A percentile compares a stretch with the other conserved stretches of the same genome.
phyloP scores from a whole-genome alignment of 53 echinoderm and acorn worm species.

The Echinarachnius parma region DNA sequence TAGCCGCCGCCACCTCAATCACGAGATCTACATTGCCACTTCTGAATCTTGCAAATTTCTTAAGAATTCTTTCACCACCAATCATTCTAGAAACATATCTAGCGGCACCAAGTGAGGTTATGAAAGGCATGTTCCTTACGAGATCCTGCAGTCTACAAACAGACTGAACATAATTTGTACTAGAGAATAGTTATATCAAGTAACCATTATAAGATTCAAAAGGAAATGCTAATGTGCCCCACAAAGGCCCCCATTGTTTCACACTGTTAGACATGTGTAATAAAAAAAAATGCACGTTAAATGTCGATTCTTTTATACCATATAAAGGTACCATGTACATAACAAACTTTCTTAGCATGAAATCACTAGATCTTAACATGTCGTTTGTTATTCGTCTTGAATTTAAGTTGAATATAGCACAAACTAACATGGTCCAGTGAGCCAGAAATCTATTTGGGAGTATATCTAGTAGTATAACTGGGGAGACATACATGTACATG shows the following conservation, averaged over 20 bases:
- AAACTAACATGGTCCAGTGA: constrained; percentile 30
- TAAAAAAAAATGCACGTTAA: constrained; percentile 3
- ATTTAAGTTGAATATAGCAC: constrained; percentile 9
- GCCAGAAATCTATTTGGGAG: constrained; percentile 5
- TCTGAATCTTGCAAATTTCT: no score
- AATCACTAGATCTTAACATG: background rate
- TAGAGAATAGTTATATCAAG: constrained; percentile 5
- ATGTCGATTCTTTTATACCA: constrained; percentile 15
- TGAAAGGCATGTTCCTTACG: constrained; percentile 8
- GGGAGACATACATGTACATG: constrained; percentile 22
- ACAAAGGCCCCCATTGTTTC: constrained; percentile 34
- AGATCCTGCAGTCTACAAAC: constrained; percentile 11
- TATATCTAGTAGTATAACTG: constrained; percentile 9
- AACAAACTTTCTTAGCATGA: constrained; percentile 33
- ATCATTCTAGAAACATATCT: background rate
- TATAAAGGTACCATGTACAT: constrained; percentile 19
- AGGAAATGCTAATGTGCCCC: constrained; percentile 31
- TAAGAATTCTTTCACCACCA: no score
- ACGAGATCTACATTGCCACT: no score
- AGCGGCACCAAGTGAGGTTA: background rate
- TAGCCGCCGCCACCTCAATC: no score
- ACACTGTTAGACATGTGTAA: constrained; percentile 39
- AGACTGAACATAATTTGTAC: constrained; percentile 9
- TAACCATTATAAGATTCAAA: constrained; percentile 28
- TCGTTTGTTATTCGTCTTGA: constrained; percentile 2